phyloP scores from a whole-genome alignment of 2,888 invertebrate species.

The Xanthorhoe designata region DNA sequence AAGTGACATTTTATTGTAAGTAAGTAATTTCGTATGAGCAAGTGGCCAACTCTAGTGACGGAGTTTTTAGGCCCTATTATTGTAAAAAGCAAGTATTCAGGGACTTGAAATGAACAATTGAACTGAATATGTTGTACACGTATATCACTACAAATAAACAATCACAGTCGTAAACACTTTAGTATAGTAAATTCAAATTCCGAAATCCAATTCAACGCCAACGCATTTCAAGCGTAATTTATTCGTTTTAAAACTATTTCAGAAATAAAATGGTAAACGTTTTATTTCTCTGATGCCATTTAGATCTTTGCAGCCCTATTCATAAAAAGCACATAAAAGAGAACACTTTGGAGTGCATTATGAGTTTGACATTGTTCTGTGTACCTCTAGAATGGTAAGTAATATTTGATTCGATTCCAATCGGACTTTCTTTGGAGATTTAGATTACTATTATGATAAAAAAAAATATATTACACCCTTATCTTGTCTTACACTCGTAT shows the following conservation, averaged over 20 bases:
- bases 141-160: background rate
- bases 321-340: constrained; percentile 21
- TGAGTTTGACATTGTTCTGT: background rate
- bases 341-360: background rate
- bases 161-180: background rate
- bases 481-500: no score
- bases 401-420: no score
- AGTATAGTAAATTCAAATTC: background rate
- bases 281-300: constrained; percentile 5
- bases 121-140: no score
- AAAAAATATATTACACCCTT: no score
- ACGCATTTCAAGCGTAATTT: background rate
- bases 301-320: constrained; percentile 18
- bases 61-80: no score
- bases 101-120: no score
- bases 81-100: no score
- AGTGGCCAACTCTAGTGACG: no score
- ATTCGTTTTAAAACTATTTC: constrained; percentile 3
- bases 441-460: no score
- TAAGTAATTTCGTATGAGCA: no score
- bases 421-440: no score
- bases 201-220: background rate
- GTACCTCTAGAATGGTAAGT: background rate
- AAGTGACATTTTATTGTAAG: no score
- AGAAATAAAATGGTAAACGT: background rate